These are phyloP conservation scores for Scolopax bukidnonensis DNA, from an alignment of 2,797 vertebrate genomes.

Conservation along the genomic window DNA sequence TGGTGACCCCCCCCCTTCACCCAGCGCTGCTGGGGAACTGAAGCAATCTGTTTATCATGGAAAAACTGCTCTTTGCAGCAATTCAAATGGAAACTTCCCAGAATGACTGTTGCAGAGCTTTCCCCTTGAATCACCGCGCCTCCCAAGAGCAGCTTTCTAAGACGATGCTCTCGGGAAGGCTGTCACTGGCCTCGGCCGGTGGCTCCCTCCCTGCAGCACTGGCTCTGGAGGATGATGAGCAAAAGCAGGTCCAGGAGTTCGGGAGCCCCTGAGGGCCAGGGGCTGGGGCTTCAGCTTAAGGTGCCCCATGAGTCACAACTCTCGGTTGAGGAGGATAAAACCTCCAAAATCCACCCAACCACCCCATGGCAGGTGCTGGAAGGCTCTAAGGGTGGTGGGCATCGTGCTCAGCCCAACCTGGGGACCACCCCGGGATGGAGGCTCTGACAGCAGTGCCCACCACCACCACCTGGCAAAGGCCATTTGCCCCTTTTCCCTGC, in stretches of 20 bases:
- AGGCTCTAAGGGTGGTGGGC: not conserved
- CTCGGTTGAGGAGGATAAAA: not conserved
- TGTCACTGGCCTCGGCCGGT: fast-evolving
- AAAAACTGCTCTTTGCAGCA: slow-evolving; percentile 62
- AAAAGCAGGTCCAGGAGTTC: not conserved
- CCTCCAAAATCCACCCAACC: not conserved
- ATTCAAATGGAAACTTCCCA: slow-evolving; percentile 70
- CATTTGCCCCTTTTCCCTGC: not conserved
- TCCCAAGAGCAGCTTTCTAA: slow-evolving; percentile 27
- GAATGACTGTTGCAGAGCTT: slow-evolving; percentile 66
- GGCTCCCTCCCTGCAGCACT: not conserved
- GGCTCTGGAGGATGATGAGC: not conserved
- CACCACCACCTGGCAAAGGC: not conserved
- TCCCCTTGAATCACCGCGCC: slow-evolving; percentile 52
- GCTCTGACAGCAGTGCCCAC: not conserved
- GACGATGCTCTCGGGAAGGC: not conserved
- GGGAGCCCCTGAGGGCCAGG: not conserved
- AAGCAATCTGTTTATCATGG: slow-evolving; percentile 69
- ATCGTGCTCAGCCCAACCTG: fast-evolving
- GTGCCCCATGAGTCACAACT: fast-evolving
- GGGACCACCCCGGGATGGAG: fast-evolving
- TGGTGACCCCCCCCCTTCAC: not conserved
- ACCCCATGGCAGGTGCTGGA: fast-evolving
- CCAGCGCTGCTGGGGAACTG: slow-evolving; percentile 43
- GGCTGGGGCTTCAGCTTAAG: not conserved